Evolutionary conservation across 2,888 invertebrate species (phyloP).

Genomic region (Mythimna impura): DNA sequence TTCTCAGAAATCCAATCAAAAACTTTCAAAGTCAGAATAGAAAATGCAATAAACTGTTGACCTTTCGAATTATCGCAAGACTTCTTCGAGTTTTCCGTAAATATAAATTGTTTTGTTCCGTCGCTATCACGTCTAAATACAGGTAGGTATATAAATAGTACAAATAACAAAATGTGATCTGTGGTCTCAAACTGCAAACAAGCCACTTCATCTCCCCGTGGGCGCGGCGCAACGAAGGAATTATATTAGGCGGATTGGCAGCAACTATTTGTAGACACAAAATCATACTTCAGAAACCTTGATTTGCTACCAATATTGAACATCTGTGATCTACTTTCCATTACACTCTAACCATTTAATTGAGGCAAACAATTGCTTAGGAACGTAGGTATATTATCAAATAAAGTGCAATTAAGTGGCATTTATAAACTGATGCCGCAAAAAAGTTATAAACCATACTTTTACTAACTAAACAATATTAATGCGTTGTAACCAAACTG

Average conservation of each 20-base stretch:
- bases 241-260: slow-evolving; percentile 41
- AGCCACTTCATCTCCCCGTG: slow-evolving; percentile 33
- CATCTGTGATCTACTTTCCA: slow-evolving; percentile 20
- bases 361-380: neutral
- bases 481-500: neutral
- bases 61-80: neutral
- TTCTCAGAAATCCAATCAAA: neutral
- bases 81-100: neutral
- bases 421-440: neutral
- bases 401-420: neutral
- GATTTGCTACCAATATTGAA: slow-evolving; percentile 30
- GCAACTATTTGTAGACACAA: slow-evolving; percentile 46
- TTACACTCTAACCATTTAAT: neutral
- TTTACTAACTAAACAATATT: neutral
- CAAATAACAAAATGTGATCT: neutral
- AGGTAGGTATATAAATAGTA: neutral
- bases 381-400: neutral
- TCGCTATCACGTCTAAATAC: neutral
- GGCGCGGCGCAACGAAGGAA: slow-evolving; percentile 38
- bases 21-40: neutral
- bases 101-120: neutral
- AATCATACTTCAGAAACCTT: slow-evolving; percentile 40
- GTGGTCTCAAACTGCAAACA: slow-evolving; percentile 20
- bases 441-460: neutral
- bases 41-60: neutral